Conservation (phyloP, 2,113 vertebrate species). For the Arenaria interpres region DNA sequence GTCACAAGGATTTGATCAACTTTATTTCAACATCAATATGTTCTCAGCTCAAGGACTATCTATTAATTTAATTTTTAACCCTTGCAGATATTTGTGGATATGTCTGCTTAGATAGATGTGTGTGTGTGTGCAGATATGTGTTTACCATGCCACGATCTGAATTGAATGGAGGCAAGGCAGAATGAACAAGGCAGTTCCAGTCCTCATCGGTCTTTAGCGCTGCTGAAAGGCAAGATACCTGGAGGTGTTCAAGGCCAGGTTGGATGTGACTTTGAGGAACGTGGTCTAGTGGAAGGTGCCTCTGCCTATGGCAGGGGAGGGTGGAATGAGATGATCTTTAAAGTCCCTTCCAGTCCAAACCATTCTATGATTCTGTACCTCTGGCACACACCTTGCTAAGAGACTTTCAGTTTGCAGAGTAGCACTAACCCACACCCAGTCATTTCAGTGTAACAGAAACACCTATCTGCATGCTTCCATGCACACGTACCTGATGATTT, state of each 20-base stretch:
- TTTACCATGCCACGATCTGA: background rate
- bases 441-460: background rate
- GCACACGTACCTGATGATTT: accelerated
- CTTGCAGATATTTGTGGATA: background rate
- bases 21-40: background rate
- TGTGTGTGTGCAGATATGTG: background rate
- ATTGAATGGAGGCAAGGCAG: no score
- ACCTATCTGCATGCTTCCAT: no score
- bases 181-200: background rate
- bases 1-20: background rate
- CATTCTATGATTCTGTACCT: background rate
- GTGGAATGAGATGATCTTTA: background rate
- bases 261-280: background rate
- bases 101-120: accelerated
- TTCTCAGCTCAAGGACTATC: background rate
- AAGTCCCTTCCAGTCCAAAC: background rate
- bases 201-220: background rate
- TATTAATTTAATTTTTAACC: background rate
- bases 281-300: background rate
- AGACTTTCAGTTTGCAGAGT: background rate
- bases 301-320: background rate
- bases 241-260: background rate
- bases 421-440: no score
- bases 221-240: background rate
- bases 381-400: background rate